phyloP scores from a whole-genome alignment of 2,888 invertebrate genomes.

The Caenorhabditis uteleia region DNA sequence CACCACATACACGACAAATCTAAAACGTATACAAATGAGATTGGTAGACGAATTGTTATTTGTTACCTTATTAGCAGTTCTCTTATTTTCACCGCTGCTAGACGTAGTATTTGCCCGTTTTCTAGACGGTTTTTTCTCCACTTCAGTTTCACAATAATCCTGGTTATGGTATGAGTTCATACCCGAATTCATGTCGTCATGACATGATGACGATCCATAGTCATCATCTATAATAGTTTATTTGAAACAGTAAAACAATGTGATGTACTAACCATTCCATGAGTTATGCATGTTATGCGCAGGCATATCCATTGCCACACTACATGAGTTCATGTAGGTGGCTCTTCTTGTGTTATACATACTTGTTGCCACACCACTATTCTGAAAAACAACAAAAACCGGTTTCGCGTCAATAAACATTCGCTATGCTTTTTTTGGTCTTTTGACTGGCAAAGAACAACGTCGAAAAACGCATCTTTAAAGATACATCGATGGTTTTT shows the following conservation, averaged over 20 bases:
- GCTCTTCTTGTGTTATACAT: conserved; percentile 38
- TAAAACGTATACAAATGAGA: conserved; percentile 29
- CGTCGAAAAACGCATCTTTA: too few species aligned
- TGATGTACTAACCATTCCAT: conserved; percentile 28
- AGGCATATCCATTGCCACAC: conserved; percentile 13
- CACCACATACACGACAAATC: conserved; percentile 90
- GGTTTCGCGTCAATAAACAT: background rate
- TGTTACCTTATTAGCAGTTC: conserved; percentile 45
- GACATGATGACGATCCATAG: background rate
- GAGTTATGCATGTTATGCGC: conserved; percentile 18
- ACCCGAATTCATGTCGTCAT: too few species aligned
- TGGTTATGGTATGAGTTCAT: background rate
- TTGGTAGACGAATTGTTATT: background rate
- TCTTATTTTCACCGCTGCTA: conserved; percentile 37
- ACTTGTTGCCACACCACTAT: conserved; percentile 33
- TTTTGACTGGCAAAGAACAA: too few species aligned
- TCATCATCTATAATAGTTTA: background rate
- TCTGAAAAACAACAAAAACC: conserved; percentile 22
- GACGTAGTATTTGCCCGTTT: conserved; percentile 43
- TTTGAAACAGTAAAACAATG: background rate
- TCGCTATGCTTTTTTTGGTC: too few species aligned
- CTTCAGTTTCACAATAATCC: background rate
- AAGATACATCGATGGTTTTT: too few species aligned
- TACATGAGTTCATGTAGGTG: conserved; percentile 35
- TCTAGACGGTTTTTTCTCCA: conserved; percentile 14